Percentiles rank a stretch among this genome's conserved stretches.
Conservation (phyloP, 2,113 vertebrate genomes). For the Pterocles orientalis region DNA sequence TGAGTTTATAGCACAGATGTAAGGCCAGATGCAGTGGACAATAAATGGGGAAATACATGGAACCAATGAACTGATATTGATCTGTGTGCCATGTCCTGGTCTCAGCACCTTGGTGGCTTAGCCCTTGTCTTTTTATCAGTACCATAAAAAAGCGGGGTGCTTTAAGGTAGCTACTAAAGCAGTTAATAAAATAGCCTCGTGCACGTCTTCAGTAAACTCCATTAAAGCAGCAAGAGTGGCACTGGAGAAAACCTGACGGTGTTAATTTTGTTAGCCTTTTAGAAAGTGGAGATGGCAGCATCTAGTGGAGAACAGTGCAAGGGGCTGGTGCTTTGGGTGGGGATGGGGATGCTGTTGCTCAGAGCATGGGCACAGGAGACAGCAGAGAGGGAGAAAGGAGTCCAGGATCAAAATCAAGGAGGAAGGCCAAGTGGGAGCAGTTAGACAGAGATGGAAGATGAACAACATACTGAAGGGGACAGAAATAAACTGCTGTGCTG, state of each 20-base stretch:
- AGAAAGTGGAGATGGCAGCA: neutral
- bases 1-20: neutral
- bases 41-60: neutral
- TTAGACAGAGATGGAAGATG: neutral
- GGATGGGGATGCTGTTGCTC: neutral
- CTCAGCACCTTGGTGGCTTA: neutral
- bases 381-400: neutral
- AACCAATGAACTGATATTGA: neutral
- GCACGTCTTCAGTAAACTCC: accelerated
- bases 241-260: neutral
- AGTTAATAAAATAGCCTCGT: neutral
- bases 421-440: neutral
- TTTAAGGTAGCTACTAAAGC: neutral
- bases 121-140: neutral
- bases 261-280: neutral
- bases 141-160: neutral
- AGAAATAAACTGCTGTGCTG: neutral
- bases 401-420: neutral
- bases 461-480: neutral
- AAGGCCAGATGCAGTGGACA: neutral
- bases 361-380: neutral
- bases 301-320: neutral
- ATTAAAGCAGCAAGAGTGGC: neutral
- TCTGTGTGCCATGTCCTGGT: neutral
- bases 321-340: neutral